Evolutionary conservation across 1,140 invertebrate species (phyloP), one percentile per base, ranked within the genome.

Genomic region (Drosophila littoralis): DNA sequence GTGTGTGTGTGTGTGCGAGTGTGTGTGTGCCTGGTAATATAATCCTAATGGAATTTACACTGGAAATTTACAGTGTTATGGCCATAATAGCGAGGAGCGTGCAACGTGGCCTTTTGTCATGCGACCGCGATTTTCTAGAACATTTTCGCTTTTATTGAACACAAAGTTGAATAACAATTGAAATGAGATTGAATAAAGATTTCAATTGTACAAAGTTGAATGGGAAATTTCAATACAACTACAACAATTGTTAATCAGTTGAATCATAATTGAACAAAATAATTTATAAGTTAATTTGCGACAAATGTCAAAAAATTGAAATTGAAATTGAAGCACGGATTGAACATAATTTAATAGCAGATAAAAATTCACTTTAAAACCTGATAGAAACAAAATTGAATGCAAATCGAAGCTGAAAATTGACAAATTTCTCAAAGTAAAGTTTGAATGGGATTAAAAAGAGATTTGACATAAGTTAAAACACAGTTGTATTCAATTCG

Each of bases 41-140:
- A 88, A 88, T 88, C 84, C 84, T 88, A 88, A 88, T 88, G 84
- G 84, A 88, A 88, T 88, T 88, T 88, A 84, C 84, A 84, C 80
- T 89, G 64, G 76, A 89, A 88, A 81, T 75, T 81, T 75, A 81
- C 75, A 85, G 80, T 71, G 43, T 46, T 54, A 40, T 59, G 74
- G 48, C 75, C 76, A 75, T 75, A 78, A 81, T 66, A 32, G 55
- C 43, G n/a, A 69, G 63, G 54, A 76, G 59, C 65, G 45, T 73
- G 79, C 43, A 72, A 67, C 69, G 70, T 73, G 79, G 70, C 79
- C 83, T 70, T 73, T 79, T 86, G 76, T 79, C 76, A 54, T 57
- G 63, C 33, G 33, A 60, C 52, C 22, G 48, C 74, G 36, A 71
- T 73, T 64, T 81, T 38, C 33, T 15, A 33, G 51, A 40, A 60